Percentiles rank a stretch among this genome's conserved stretches.
phyloP scores from a whole-genome alignment of 2,888 invertebrate genomes.

The Selenia dentaria region DNA sequence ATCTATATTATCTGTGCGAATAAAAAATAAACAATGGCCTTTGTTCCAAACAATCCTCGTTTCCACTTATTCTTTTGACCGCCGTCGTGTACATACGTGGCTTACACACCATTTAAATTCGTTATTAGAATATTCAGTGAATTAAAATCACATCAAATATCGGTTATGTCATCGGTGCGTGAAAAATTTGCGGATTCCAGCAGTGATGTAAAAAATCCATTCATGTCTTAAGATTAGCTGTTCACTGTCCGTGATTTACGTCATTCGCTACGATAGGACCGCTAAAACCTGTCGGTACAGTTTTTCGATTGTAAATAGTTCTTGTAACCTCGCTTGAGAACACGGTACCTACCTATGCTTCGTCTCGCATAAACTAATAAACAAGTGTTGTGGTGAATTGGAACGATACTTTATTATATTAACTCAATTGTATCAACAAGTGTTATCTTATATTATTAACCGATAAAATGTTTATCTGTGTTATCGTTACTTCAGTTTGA shows the following conservation, averaged over 20 bases:
- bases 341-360: constrained; percentile 42
- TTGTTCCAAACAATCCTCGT: constrained; percentile 68
- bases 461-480: constrained; percentile 59
- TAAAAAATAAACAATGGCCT: constrained; percentile 77
- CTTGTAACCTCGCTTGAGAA: constrained; percentile 57
- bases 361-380: constrained; percentile 44
- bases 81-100: constrained; percentile 55
- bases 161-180: constrained; percentile 29
- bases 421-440: constrained; percentile 48
- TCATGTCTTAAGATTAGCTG: constrained; percentile 45
- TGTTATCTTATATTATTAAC: constrained; percentile 56
- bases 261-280: constrained; percentile 62
- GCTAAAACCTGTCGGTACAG: constrained; percentile 70
- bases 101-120: constrained; percentile 22
- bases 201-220: constrained; percentile 34
- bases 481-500: constrained; percentile 53
- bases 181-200: constrained; percentile 17
- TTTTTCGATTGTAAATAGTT: constrained; percentile 74
- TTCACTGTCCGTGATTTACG: constrained; percentile 59
- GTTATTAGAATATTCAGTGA: constrained; percentile 12
- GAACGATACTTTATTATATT: constrained; percentile 27
- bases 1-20: constrained; percentile 58
- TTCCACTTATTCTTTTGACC: constrained; percentile 66
- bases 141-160: constrained; percentile 27
- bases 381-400: constrained; percentile 37